Evolutionary conservation across 2,888 invertebrate genomes (phyloP).

Genomic region (Agonopterix heracliana): DNA sequence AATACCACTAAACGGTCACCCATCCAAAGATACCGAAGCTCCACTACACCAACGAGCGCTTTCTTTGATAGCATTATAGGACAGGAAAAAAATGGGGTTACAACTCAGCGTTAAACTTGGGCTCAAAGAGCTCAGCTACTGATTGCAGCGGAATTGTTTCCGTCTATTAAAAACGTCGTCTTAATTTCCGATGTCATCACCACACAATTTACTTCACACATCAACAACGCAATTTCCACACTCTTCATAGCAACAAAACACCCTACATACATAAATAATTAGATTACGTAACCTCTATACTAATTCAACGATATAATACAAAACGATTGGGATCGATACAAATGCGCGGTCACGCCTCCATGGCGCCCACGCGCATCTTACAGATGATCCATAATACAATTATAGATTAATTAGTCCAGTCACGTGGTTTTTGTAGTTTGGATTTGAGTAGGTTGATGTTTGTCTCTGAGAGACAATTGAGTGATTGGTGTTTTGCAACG

Average conservation of each 20-base stretch:
- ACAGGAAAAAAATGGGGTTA: too few relatives aligned
- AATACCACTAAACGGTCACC: too few relatives aligned
- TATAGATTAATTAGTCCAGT: slow-evolving; percentile 44
- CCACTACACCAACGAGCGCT: too few relatives aligned
- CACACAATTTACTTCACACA: neutral
- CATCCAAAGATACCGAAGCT: too few relatives aligned
- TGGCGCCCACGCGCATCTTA: slow-evolving; percentile 68
- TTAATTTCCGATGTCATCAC: too few relatives aligned
- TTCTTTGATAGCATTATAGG: too few relatives aligned
- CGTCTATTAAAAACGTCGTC: too few relatives aligned
- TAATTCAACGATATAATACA: slow-evolving; percentile 58
- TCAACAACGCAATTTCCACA: neutral
- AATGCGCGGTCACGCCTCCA: slow-evolving; percentile 64
- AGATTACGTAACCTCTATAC: slow-evolving; percentile 43
- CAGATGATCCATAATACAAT: slow-evolving; percentile 71
- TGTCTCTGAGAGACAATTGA: slow-evolving; percentile 23
- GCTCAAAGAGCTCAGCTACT: too few relatives aligned
- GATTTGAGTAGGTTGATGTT: neutral
- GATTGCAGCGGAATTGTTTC: too few relatives aligned
- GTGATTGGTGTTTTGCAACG: neutral
- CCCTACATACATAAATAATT: slow-evolving; percentile 27
- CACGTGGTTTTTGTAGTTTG: neutral
- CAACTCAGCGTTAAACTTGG: too few relatives aligned
- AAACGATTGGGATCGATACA: slow-evolving; percentile 62
- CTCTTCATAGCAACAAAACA: slow-evolving; percentile 8